These are phyloP conservation scores for Colaptes auratus DNA, from an alignment of 2,113 vertebrate genomes.

Conservation along the genomic window DNA sequence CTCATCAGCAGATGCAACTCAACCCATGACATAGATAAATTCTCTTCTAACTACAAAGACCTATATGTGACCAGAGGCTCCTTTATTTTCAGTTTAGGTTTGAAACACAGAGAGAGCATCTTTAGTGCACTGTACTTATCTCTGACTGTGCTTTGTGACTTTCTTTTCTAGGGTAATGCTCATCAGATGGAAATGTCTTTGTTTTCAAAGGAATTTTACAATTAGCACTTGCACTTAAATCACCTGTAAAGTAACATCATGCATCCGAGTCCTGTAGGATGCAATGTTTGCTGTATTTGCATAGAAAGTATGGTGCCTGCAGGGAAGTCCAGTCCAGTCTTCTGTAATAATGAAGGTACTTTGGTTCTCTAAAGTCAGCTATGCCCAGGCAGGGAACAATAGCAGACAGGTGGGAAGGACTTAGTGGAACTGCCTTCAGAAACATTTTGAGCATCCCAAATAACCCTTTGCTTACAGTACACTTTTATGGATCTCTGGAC, in stretches of 20 bases:
- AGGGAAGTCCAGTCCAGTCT: not conserved
- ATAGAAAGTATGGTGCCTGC: not conserved
- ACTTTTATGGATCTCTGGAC: not conserved
- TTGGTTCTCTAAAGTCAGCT: not conserved
- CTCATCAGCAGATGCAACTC: too few species aligned
- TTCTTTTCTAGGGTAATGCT: not conserved
- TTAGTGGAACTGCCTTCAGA: rapidly evolving
- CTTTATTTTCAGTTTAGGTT: not conserved
- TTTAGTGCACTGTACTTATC: not conserved
- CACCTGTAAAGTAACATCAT: not conserved
- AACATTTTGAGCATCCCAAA: not conserved
- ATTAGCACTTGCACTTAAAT: not conserved
- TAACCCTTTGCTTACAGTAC: not conserved
- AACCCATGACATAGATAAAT: not conserved
- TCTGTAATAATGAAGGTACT: not conserved
- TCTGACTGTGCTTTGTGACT: not conserved
- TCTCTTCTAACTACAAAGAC: not conserved
- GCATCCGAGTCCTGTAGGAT: not conserved
- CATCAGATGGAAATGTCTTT: not conserved
- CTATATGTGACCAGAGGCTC: not conserved
- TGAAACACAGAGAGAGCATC: not conserved
- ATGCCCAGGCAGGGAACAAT: not conserved
- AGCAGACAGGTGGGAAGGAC: not conserved
- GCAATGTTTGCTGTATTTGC: not conserved
- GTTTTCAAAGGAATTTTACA: not conserved